Evolutionary conservation across 1,140 invertebrate species (phyloP), one percentile per base, ranked within the genome.

Genomic region (Latrodectus geometricus): DNA sequence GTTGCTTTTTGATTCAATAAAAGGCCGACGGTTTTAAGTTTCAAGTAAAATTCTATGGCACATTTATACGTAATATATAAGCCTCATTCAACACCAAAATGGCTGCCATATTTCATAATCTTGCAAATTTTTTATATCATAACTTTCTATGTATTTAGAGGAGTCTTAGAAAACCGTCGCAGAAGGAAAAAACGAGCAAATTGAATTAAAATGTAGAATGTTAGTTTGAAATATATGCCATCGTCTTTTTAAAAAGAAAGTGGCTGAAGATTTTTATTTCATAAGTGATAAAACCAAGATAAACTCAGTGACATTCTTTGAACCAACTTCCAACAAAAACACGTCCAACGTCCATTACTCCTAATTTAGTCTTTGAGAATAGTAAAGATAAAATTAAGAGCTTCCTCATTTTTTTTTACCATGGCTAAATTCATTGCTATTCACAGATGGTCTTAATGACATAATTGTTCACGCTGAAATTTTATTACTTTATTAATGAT

Each of bases 381-480:
- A 61, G 74, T 52, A 52, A 49, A 78, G 61, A 78, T 54, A 66
- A 78, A 78, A 78, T 78, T 78, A 78, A 78, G 52, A 49, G 61
- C 76, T 78, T 68, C 76, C 56, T 66, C 49, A 66, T 78, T 78
- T 78, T 78, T 78, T 61, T 11, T 8, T 61, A 3, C 61, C 23
- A 48, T 48, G 23, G 49, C 14, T 56, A 66, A 76, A 78, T 68
- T 78, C 76, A 78, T 78, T 66, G 56, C 35, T 78, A 78, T 78
- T 78, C 76, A 78, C 76, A 78, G 76, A 78, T 78, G 76, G 23
- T 78, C 61, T 78, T 78, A 78, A 78, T 78, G 61, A 56, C 74
- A 35, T 52, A 52, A 76, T 76, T 78, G 76, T 78, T 66, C 20
- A n/a, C 21, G 66, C 12, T 49, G 76, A 56, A 21, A 14, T 61